These are phyloP conservation scores for Cyphomyrmex costatus DNA, from an alignment of 1,140 invertebrate genomes.

Conservation along the genomic window DNA sequence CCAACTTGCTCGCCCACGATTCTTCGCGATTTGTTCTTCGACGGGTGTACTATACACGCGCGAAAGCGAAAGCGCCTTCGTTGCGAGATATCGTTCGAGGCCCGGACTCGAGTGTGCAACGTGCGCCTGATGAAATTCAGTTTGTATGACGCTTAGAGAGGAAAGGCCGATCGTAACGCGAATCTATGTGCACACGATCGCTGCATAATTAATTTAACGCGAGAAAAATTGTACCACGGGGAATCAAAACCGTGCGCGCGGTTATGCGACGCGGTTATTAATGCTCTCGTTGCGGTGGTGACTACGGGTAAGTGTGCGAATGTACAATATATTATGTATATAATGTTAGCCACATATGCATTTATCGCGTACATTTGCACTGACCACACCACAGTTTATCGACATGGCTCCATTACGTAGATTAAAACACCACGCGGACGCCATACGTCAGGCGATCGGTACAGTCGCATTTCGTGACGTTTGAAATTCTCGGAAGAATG, in stretches of 20 bases:
- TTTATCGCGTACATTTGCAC: not conserved
- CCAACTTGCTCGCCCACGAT: not conserved
- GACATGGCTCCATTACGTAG: slow-evolving; percentile 31
- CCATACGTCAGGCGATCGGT: not conserved
- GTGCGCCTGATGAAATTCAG: slow-evolving; percentile 26
- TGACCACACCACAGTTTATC: slow-evolving; percentile 2
- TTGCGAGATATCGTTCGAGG: slow-evolving; percentile 21
- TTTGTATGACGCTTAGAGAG: slow-evolving; percentile 34
- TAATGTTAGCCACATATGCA: not conserved
- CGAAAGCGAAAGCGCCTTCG: not conserved
- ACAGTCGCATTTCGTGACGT: not conserved
- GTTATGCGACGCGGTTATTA: slow-evolving; percentile 25
- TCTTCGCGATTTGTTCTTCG: slow-evolving; percentile 16
- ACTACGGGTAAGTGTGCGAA: not conserved
- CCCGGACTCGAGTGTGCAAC: not conserved
- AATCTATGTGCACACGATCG: not conserved
- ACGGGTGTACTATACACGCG: not conserved
- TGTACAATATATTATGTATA: not conserved
- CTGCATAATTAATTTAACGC: slow-evolving; percentile 25
- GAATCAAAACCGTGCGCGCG: not conserved
- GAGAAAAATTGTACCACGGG: not conserved
- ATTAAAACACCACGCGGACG: slow-evolving; percentile 49
- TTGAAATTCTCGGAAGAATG: slow-evolving; percentile 19
- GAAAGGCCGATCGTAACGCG: not conserved
- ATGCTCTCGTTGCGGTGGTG: not conserved